Conservation (phyloP, 2,888 invertebrate species). For the Dioctria rufipes region DNA sequence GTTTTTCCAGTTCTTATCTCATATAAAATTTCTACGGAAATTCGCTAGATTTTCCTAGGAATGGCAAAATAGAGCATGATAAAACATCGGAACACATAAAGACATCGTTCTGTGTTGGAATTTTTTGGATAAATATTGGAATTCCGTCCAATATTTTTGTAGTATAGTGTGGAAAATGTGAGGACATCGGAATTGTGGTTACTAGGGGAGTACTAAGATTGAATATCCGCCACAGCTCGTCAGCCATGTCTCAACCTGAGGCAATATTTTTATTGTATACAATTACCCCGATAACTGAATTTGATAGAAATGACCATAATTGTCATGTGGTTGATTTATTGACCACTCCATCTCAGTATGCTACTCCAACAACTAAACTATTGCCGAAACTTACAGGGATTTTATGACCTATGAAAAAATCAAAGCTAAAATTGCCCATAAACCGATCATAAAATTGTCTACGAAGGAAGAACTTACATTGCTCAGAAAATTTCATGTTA, state of each 20-base stretch:
- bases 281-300: conserved; percentile 74
- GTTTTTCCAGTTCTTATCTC: no score
- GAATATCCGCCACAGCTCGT: conserved; percentile 65
- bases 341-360: conserved; percentile 72
- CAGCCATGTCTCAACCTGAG: conserved; percentile 63
- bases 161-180: no score
- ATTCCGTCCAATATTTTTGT: no score
- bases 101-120: no score
- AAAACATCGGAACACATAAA: no score
- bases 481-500: conserved; percentile 79
- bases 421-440: conserved; percentile 67
- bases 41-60: no score
- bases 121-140: no score
- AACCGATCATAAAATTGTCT: conserved; percentile 74
- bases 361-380: conserved; percentile 76
- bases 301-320: conserved; percentile 73
- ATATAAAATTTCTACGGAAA: no score
- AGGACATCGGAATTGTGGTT: no score
- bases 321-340: conserved; percentile 63
- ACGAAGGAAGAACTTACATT: conserved; percentile 72
- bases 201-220: conserved; percentile 64
- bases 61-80: no score
- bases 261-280: conserved; percentile 74
- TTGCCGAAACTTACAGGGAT: conserved; percentile 79
- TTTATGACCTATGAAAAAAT: conserved; percentile 80